Percentiles rank a stretch among this genome's conserved stretches.
phyloP scores from a whole-genome alignment of 2,888 invertebrate species.

The Ochropleura leucogaster region DNA sequence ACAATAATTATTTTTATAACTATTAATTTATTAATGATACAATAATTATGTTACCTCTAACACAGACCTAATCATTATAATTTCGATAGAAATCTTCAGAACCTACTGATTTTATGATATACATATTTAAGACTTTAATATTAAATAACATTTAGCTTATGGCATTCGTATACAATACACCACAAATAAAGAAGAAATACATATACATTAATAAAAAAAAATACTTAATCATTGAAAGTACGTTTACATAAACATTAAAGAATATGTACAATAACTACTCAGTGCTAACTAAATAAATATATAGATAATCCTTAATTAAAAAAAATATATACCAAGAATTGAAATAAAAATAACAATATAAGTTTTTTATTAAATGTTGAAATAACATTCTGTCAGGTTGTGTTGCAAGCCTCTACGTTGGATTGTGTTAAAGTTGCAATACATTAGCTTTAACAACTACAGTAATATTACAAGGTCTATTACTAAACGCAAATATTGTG shows the following conservation, averaged over 20 bases:
- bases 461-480: constrained; percentile 37
- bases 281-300: neutral
- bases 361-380: neutral
- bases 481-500: constrained; percentile 36
- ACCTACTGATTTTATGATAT: neutral
- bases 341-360: neutral
- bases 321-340: neutral
- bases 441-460: constrained; percentile 23
- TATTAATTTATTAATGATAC: constrained; percentile 20
- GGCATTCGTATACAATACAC: neutral
- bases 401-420: neutral
- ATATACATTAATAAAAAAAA: neutral
- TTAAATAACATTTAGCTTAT: neutral
- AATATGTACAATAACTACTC: neutral
- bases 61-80: constrained; percentile 17
- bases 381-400: neutral
- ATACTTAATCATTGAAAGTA: neutral
- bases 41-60: constrained; percentile 20
- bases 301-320: neutral
- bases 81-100: constrained; percentile 7
- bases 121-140: neutral
- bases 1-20: constrained; percentile 28
- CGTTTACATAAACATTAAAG: neutral
- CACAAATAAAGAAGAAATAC: neutral
- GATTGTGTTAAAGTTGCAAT: constrained; percentile 22